Evolutionary conservation across 2,797 vertebrate species (phyloP), one percentile per base, ranked within the genome.

Genomic region (Clarias platycephalus): DNA sequence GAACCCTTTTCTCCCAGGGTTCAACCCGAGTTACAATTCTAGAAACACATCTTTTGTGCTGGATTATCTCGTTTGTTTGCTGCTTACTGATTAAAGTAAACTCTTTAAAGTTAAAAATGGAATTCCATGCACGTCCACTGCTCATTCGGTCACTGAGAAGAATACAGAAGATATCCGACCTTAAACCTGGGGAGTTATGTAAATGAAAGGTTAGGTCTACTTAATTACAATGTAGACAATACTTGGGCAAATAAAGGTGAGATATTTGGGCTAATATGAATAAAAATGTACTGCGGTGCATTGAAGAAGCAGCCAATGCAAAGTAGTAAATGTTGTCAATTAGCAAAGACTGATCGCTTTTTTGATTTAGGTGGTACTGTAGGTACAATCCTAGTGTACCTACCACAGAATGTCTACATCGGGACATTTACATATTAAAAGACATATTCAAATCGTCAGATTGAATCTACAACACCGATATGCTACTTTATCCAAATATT

Each of bases 341-440:
- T 72, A 49, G 40, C 12, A n/a, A 72, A 44, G 40, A n/a, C 1
- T 18, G n/a, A 74, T 9, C 28, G 16, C 8, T 12, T 13, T 22
- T 77, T 57, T 76, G 31, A 18, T 9, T 75, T 55, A 22, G 20
- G 26, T n/a, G n/a, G n/a, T n/a, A 24, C 20, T 24, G 55, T 4
- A 31, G 53, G 53, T 58, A 76, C 4, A 22, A 76, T 58, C 4
- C 9, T 1, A 13, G 28, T 8, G 3, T 13, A 0, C 55, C 20
- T 7, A 40, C 37, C 37, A 37, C 49, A 76, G 28, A 9, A 76
- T 22, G 53, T 57, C 53, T 13, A 76, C 10, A 34, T 0, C 44
- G 10, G 44, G 44, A 44, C 20, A 75, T 76, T 76, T 76, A 76
- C 28, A 34, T 75, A 57, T 28, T 74, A 7, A 28, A 74, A 71